Conservation (phyloP, 2,888 invertebrate genomes). For the Nasonovia ribisnigri region DNA sequence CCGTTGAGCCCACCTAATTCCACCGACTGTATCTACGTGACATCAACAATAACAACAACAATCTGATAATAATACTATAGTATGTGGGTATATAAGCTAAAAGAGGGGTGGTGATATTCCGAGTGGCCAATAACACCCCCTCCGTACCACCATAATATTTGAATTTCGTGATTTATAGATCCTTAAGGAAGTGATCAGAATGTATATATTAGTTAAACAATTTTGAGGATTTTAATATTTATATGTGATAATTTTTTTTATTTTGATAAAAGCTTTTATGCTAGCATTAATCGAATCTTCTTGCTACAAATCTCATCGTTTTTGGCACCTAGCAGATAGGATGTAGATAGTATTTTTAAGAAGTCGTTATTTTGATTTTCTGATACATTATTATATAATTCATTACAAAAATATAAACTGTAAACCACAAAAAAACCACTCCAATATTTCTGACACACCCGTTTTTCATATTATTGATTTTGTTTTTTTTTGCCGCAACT, state of each 20-base stretch:
- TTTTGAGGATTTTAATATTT: too few relatives aligned
- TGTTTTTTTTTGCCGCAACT: background rate
- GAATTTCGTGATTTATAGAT: too few relatives aligned
- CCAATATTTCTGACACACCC: background rate
- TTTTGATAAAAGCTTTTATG: too few relatives aligned
- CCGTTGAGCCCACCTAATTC: constrained; percentile 43
- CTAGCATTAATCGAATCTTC: too few relatives aligned
- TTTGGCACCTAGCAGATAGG: too few relatives aligned
- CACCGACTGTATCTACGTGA: constrained; percentile 68
- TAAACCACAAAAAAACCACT: background rate
- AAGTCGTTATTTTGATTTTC: background rate
- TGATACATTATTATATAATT: background rate
- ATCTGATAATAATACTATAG: background rate
- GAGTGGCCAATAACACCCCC: background rate
- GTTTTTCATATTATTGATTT: background rate
- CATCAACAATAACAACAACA: background rate
- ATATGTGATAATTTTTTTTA: too few relatives aligned
- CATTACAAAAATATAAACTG: background rate
- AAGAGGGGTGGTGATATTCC: background rate
- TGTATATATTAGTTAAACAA: too few relatives aligned
- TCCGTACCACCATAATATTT: too few relatives aligned
- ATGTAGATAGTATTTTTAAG: too few relatives aligned
- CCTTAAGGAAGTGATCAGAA: too few relatives aligned
- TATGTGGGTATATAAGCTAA: background rate
- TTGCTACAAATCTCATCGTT: too few relatives aligned